These are phyloP conservation scores for Aptenodytes patagonicus DNA, from an alignment of 2,113 vertebrate species.

Conservation along the genomic window DNA sequence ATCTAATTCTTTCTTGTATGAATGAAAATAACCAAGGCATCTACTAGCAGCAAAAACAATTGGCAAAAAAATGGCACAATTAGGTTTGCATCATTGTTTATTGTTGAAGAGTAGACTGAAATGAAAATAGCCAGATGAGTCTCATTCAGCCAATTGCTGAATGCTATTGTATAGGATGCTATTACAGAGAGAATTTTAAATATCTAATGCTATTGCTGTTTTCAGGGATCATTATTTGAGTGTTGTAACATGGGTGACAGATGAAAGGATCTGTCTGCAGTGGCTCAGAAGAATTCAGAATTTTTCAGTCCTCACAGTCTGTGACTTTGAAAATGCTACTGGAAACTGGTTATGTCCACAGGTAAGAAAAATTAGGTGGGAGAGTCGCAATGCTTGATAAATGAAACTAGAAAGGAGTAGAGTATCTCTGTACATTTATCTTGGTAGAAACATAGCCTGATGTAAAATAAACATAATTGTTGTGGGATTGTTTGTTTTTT, in stretches of 20 bases:
- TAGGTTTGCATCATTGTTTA: slow-evolving; percentile 13
- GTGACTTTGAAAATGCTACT: slow-evolving; percentile 44
- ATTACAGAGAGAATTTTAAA: background rate
- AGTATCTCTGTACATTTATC: background rate
- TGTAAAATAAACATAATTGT: background rate
- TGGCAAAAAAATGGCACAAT: background rate
- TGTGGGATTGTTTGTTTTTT: slow-evolving; percentile 25
- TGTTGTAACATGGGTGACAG: slow-evolving; percentile 74
- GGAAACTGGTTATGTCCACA: slow-evolving; percentile 55
- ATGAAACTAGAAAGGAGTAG: background rate
- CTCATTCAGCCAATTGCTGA: slow-evolving; percentile 5
- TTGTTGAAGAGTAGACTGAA: slow-evolving; percentile 10
- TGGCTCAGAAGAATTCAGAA: slow-evolving; percentile 82
- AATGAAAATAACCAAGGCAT: slow-evolving; percentile 9
- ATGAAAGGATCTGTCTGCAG: slow-evolving; percentile 74
- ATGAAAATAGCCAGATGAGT: background rate
- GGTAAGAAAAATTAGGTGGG: slow-evolving; percentile 53
- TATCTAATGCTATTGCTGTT: slow-evolving; percentile 1
- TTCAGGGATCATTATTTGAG: slow-evolving; percentile 80
- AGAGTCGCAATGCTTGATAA: background rate
- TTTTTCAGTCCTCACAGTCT: slow-evolving; percentile 73
- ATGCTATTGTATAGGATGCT: background rate
- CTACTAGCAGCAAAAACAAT: background rate
- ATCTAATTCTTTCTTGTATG: background rate
- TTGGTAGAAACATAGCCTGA: background rate